Conservation (phyloP, 2,113 vertebrate genomes). For the Cyprinodon tularosa region DNA sequence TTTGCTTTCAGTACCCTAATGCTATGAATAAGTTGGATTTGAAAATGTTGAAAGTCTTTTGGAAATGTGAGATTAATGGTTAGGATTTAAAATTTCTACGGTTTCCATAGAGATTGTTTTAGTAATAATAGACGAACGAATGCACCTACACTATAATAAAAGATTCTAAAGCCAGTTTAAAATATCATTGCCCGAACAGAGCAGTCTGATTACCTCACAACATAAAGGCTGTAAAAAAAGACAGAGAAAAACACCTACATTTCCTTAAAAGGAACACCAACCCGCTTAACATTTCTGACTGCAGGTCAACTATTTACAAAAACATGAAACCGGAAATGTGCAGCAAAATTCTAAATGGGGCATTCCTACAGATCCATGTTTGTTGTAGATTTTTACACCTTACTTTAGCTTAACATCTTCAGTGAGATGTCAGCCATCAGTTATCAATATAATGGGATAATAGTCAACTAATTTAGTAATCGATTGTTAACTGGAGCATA, state of each 20-base stretch:
- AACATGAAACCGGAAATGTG: not conserved
- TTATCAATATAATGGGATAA: conserved; percentile 3
- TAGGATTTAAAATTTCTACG: not conserved
- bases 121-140: not conserved
- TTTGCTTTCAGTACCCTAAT: not conserved
- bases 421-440: conserved; percentile 7
- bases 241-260: not conserved
- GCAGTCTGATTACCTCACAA: not conserved
- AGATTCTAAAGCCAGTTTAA: not conserved
- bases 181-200: not conserved
- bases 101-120: not conserved
- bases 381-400: not conserved
- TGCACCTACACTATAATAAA: not conserved
- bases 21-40: not conserved
- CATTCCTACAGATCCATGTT: not conserved
- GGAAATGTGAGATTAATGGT: not conserved
- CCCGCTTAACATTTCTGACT: not conserved
- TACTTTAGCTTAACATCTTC: conserved; percentile 4
- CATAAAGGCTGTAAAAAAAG: not conserved
- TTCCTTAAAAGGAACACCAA: not conserved
- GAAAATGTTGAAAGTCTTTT: not conserved
- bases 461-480: not conserved
- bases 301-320: not conserved
- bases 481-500: no score
- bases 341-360: not conserved